A percentile compares a stretch with the other conserved stretches of the same genome.
Conservation (phyloP, 35 echinoderm and acorn worm species). For the Anneissia japonica region DNA sequence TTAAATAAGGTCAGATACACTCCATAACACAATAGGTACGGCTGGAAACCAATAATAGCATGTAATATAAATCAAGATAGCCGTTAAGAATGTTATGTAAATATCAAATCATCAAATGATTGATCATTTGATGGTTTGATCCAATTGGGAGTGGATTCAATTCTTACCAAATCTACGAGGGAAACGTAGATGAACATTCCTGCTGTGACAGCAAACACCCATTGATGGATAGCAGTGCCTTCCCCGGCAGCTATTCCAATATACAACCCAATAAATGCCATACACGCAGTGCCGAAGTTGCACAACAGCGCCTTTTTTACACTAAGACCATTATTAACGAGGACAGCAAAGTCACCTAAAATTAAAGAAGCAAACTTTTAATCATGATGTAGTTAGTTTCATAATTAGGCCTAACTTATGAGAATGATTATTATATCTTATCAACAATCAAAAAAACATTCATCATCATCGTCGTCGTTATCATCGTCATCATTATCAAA, state of each 20-base stretch:
- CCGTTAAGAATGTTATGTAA: background rate
- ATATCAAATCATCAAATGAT: background rate
- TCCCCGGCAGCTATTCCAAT: constrained; percentile 65
- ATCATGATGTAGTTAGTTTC: background rate
- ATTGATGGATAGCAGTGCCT: constrained; percentile 46
- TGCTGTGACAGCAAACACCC: constrained; percentile 81
- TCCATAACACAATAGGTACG: background rate
- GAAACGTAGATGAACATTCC: constrained; percentile 92
- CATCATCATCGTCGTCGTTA: background rate
- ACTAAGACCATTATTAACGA: constrained; percentile 72
- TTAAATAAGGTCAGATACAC: background rate
- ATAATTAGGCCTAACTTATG: background rate
- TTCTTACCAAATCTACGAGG: constrained; percentile 72
- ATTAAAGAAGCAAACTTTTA: background rate
- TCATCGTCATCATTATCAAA: background rate
- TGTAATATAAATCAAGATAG: background rate
- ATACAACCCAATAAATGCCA: constrained; percentile 70
- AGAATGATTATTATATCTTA: background rate
- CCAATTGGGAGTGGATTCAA: background rate
- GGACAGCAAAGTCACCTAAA: constrained; percentile 92
- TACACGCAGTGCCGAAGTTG: constrained; percentile 58
- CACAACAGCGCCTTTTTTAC: constrained; percentile 68
- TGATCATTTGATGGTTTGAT: background rate
- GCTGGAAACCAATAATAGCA: background rate
- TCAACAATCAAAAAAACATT: background rate